A percentile compares a stretch with the other conserved stretches of the same genome.
These are phyloP conservation scores for Larimichthys polyactis DNA, from an alignment of 2,113 vertebrate species.

Conservation along the genomic window DNA sequence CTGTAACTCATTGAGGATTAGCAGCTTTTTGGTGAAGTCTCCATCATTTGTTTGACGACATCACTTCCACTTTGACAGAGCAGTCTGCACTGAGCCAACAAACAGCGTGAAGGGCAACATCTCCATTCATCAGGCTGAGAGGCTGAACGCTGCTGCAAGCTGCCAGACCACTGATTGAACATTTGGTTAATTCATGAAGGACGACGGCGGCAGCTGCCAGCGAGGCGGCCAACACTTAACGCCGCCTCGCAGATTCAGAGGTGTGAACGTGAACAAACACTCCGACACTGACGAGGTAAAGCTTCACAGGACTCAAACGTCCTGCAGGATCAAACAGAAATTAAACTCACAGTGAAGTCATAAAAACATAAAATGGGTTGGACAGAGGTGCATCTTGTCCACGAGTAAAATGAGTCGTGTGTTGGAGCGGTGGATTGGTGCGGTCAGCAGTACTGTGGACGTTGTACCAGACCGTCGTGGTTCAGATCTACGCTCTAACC, in stretches of 20 bases:
- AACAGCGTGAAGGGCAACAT: slow-evolving; percentile 3
- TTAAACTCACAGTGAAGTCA: neutral
- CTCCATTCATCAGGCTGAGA: slow-evolving; percentile 16
- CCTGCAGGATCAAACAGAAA: too few species aligned
- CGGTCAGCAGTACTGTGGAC: too few species aligned
- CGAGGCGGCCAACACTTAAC: neutral
- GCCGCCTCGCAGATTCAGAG: neutral
- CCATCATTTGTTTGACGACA: neutral
- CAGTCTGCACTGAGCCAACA: neutral
- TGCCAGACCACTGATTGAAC: neutral
- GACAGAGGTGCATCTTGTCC: too few species aligned
- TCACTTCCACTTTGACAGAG: neutral
- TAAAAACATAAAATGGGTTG: neutral
- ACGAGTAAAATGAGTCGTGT: too few species aligned
- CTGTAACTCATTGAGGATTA: neutral
- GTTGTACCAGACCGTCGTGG: too few species aligned
- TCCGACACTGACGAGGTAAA: neutral
- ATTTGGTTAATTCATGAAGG: neutral
- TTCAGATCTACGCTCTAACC: too few species aligned
- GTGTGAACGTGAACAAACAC: neutral
- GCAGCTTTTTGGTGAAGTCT: too few species aligned
- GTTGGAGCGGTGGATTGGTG: too few species aligned
- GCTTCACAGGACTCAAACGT: neutral
- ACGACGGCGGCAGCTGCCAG: neutral
- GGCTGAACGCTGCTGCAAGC: slow-evolving; percentile 16